A percentile compares a stretch with the other conserved stretches of the same genome.
Conservation (phyloP, 2,113 vertebrate genomes). For the Turnix velox region DNA sequence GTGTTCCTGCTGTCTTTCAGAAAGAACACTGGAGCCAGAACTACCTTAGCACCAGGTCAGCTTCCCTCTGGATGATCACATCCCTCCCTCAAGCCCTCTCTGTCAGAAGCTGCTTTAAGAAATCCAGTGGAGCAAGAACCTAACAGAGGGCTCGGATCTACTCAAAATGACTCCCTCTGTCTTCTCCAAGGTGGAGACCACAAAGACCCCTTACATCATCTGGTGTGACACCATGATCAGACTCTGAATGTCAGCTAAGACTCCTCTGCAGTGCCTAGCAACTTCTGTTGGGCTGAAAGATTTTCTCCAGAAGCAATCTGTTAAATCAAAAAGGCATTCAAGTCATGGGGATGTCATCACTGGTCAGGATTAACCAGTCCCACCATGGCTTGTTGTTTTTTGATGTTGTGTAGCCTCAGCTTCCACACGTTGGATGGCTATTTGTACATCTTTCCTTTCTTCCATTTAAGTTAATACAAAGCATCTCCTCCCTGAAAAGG, state of each 20-base stretch:
- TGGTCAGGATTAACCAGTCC: not conserved
- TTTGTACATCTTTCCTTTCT: not conserved
- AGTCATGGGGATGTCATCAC: not conserved
- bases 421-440: not conserved
- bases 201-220: not conserved
- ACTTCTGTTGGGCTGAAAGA: not conserved
- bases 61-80: accelerated
- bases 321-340: not conserved
- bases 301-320: not conserved
- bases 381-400: not conserved
- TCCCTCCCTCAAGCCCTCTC: not conserved
- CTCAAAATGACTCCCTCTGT: not conserved
- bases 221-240: not conserved
- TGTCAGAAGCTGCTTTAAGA: not conserved
- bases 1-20: not conserved
- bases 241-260: not conserved
- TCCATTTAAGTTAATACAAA: not conserved
- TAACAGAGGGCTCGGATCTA: not conserved
- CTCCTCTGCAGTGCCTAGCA: not conserved
- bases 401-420: not conserved
- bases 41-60: not conserved
- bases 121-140: not conserved
- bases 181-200: not conserved
- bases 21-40: accelerated
- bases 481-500: conserved; percentile 13